phyloP scores from a whole-genome alignment of 2,888 invertebrate species.

The Invenusta paracnida region DNA sequence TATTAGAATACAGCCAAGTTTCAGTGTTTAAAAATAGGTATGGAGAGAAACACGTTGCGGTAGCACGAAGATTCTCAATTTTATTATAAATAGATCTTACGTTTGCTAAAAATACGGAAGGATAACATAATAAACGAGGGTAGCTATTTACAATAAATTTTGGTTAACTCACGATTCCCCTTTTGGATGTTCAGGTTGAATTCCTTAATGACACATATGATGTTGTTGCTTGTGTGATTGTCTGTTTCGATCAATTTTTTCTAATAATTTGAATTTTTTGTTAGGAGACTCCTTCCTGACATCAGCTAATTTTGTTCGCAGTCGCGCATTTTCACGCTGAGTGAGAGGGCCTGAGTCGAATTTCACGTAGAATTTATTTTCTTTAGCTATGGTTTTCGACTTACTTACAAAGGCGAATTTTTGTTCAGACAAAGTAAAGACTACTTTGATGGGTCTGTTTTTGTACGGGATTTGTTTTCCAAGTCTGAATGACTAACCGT shows the following conservation, averaged over 20 bases:
- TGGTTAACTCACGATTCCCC: not conserved
- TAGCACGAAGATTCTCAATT: not conserved
- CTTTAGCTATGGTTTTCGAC: not conserved
- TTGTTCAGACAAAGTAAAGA: not conserved
- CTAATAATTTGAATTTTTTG: not conserved
- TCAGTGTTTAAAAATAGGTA: not conserved
- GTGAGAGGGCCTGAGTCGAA: not conserved
- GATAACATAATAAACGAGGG: not conserved
- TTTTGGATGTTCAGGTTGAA: not conserved
- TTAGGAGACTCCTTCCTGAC: not conserved
- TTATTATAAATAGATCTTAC: not conserved
- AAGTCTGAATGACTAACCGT: too few relatives aligned
- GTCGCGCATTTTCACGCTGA: not conserved
- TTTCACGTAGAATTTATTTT: not conserved
- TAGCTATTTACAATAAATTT: not conserved
- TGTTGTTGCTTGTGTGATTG: not conserved
- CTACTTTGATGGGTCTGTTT: conserved; percentile 20
- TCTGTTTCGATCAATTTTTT: not conserved
- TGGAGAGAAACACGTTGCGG: not conserved
- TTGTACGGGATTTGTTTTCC: too few relatives aligned
- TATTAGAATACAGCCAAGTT: not conserved
- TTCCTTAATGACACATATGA: not conserved
- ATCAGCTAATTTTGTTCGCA: not conserved
- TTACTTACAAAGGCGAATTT: not conserved
- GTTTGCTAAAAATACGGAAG: not conserved